These are phyloP conservation scores for Poeciliopsis paucimaculata DNA, from an alignment of 2,797 vertebrate species.

Conservation along the genomic window DNA sequence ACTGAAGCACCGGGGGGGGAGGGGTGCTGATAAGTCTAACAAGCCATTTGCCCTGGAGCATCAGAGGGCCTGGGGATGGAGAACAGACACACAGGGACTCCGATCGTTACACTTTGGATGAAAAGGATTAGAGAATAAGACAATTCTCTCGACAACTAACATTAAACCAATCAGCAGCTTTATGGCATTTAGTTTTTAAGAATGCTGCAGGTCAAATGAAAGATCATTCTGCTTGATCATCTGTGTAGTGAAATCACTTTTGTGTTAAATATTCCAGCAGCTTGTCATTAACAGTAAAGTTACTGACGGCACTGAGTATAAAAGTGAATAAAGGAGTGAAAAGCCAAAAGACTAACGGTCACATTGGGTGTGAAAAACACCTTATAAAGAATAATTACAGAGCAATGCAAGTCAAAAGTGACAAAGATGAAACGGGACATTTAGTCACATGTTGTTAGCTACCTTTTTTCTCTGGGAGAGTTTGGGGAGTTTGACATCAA, in stretches of 20 bases:
- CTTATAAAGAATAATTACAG: constrained; percentile 11
- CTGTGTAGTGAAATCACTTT: constrained; percentile 20
- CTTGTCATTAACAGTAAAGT: constrained; percentile 34
- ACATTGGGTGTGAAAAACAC: constrained; percentile 7
- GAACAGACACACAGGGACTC: constrained; percentile 57
- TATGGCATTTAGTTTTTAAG: constrained; percentile 32
- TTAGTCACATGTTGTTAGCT: not conserved
- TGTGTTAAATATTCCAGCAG: constrained; percentile 29
- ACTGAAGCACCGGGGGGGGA: constrained; percentile 33
- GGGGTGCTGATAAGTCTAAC: constrained; percentile 70
- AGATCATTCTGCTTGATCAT: constrained; percentile 18
- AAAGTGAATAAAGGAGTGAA: constrained; percentile 15
- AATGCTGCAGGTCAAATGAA: constrained; percentile 3
- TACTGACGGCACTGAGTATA: constrained; percentile 10
- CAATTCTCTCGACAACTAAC: constrained; percentile 51
- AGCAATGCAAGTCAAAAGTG: not conserved
- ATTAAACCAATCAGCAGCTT: constrained; percentile 38
- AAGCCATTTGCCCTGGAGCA: constrained; percentile 54
- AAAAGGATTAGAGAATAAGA: constrained; percentile 66
- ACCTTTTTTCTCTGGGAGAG: not conserved
- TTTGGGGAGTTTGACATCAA: not conserved
- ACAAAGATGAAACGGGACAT: not conserved
- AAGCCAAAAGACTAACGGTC: constrained; percentile 19
- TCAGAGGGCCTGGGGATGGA: constrained; percentile 51
- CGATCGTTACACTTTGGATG: constrained; percentile 61